These are phyloP conservation scores for Daboia siamensis DNA, from an alignment of 2,113 vertebrate species.

Conservation along the genomic window DNA sequence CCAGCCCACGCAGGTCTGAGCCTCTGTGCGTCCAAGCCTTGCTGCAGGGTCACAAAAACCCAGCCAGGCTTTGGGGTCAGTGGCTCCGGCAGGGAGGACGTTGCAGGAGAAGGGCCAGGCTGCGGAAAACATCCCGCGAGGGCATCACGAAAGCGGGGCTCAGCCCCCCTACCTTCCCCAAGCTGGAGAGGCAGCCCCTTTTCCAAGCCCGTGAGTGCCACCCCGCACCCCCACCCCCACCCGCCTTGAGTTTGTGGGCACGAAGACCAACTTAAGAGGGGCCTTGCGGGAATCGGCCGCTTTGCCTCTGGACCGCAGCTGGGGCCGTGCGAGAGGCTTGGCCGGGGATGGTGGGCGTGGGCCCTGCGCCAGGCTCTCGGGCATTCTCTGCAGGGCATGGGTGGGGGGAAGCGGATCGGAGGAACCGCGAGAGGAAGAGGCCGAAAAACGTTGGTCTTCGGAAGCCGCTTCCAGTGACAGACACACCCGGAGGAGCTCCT, in stretches of 20 bases:
- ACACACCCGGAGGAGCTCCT: background rate
- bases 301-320: too few species aligned
- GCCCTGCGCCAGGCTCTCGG: background rate
- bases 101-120: background rate
- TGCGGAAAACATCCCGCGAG: background rate
- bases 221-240: too few species aligned
- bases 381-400: background rate
- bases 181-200: background rate
- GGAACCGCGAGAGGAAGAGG: background rate
- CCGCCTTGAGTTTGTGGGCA: background rate
- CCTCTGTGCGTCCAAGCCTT: background rate
- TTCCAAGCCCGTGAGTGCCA: fast-evolving
- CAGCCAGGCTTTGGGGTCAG: background rate
- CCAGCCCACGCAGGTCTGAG: background rate
- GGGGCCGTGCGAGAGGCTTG: background rate
- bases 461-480: background rate
- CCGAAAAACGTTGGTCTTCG: fast-evolving
- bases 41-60: fast-evolving
- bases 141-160: too few species aligned
- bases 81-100: background rate
- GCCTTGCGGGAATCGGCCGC: background rate
- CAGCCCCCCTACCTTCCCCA: background rate
- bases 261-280: background rate
- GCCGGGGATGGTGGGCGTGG: background rate
- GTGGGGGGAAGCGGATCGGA: background rate